Percentiles rank a stretch among this genome's conserved stretches.
These are phyloP conservation scores for Ornithoptera alexandrae DNA, from an alignment of 2,888 invertebrate genomes.

Conservation along the genomic window DNA sequence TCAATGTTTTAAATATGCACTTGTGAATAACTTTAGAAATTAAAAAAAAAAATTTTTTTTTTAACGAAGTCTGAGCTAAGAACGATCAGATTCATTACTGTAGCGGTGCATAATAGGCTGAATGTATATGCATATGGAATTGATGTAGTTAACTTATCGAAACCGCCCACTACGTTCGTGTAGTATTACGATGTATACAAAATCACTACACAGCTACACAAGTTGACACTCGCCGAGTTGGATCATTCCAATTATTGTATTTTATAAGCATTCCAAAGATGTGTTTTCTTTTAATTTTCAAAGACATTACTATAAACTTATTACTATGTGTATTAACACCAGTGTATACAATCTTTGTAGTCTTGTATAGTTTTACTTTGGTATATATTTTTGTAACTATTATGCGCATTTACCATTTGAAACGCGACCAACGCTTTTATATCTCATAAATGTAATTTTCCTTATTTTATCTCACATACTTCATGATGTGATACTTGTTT, in stretches of 20 bases:
- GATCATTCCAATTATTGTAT: slow-evolving; percentile 31
- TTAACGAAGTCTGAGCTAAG: no score
- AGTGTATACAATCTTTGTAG: slow-evolving; percentile 1
- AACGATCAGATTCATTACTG: no score
- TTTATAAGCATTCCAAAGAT: slow-evolving; percentile 73
- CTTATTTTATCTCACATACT: neutral
- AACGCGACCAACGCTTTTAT: slow-evolving; percentile 10
- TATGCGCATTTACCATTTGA: neutral
- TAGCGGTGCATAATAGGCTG: neutral
- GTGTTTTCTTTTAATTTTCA: slow-evolving; percentile 45
- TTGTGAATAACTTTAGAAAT: no score
- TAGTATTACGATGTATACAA: neutral
- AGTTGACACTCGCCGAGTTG: slow-evolving; percentile 23
- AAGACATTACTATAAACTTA: slow-evolving; percentile 48
- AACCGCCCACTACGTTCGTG: neutral
- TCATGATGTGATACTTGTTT: neutral
- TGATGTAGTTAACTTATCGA: slow-evolving; percentile 3
- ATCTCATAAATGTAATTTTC: neutral
- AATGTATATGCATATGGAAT: slow-evolving; percentile 18
- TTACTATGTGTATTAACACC: slow-evolving; percentile 27
- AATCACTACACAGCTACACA: neutral
- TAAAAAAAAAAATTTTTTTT: no score
- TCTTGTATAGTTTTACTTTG: slow-evolving; percentile 3
- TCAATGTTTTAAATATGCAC: no score
- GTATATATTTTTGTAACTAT: neutral